phyloP scores from a whole-genome alignment of 2,888 invertebrate species.

The Congeria kusceri region DNA sequence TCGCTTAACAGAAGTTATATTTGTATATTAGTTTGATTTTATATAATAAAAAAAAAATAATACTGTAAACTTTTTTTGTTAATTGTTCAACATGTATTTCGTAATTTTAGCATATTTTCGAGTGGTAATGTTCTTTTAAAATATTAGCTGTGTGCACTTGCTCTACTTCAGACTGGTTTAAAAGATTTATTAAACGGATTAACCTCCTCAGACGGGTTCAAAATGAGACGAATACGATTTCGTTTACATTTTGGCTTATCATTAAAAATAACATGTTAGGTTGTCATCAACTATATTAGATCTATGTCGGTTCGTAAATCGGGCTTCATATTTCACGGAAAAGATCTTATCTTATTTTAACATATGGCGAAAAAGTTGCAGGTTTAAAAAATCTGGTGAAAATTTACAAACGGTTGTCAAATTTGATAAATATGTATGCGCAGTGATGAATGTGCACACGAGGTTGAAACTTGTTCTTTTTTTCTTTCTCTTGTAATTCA shows the following conservation, averaged over 20 bases:
- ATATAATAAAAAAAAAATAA: too few relatives aligned
- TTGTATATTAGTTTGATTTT: too few relatives aligned
- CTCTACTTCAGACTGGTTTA: too few relatives aligned
- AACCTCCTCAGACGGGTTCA: slow-evolving; percentile 21
- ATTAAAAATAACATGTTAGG: slow-evolving; percentile 55
- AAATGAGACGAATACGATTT: slow-evolving; percentile 43
- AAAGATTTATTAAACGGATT: neutral
- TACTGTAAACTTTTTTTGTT: too few relatives aligned
- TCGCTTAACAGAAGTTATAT: too few relatives aligned
- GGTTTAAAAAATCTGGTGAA: slow-evolving; percentile 31
- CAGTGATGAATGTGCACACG: neutral
- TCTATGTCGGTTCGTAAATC: slow-evolving; percentile 43
- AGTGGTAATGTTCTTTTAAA: too few relatives aligned
- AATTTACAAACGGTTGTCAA: slow-evolving; percentile 47
- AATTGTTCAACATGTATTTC: too few relatives aligned
- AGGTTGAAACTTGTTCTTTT: too few relatives aligned
- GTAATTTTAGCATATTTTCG: too few relatives aligned
- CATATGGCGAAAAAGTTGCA: slow-evolving; percentile 54
- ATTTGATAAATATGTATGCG: slow-evolving; percentile 14
- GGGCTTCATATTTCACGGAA: slow-evolving; percentile 38
- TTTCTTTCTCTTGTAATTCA: too few relatives aligned
- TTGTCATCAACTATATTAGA: slow-evolving; percentile 57
- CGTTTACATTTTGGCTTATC: slow-evolving; percentile 62
- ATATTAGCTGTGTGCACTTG: too few relatives aligned
- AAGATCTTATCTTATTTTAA: slow-evolving; percentile 48